phyloP scores from a whole-genome alignment of 2,113 vertebrate genomes.

The Siniperca knerii region DNA sequence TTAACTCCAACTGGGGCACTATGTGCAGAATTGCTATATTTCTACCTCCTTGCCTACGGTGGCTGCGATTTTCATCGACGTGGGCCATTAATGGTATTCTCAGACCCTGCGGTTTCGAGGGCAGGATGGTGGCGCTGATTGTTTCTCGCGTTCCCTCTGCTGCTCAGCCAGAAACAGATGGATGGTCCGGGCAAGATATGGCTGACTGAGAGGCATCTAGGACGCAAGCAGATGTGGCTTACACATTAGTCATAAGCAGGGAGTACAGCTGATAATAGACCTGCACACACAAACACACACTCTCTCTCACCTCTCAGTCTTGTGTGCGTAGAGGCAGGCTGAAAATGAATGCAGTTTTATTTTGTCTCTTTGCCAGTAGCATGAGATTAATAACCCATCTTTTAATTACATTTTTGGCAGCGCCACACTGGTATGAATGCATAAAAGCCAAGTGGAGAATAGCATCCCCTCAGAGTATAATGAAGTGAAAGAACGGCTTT shows the following conservation, averaged over 20 bases:
- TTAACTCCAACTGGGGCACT: constrained; percentile 23
- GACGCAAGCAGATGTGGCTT: constrained; percentile 69
- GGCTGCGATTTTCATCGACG: constrained; percentile 45
- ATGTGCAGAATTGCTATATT: constrained; percentile 19
- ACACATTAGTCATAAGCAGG: constrained; percentile 68
- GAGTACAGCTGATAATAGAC: constrained; percentile 68
- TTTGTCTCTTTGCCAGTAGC: constrained; percentile 72
- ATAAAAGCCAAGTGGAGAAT: constrained; percentile 57
- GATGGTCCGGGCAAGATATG: constrained; percentile 46
- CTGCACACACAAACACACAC: constrained; percentile 32
- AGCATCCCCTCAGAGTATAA: constrained; percentile 60
- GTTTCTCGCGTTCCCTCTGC: constrained; percentile 45
- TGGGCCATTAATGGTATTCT: constrained; percentile 42
- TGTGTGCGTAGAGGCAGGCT: constrained; percentile 37
- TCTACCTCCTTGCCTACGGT: constrained; percentile 23
- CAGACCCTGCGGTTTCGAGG: constrained; percentile 43
- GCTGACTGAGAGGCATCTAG: constrained; percentile 65
- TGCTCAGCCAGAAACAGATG: constrained; percentile 57
- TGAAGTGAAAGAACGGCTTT: constrained; percentile 62
- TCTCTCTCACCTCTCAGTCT: constrained; percentile 42
- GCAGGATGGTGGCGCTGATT: constrained; percentile 43
- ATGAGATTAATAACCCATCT: constrained; percentile 78
- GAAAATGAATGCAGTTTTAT: constrained; percentile 71
- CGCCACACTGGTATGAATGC: constrained; percentile 48
- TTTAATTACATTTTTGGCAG: constrained; percentile 79